Evolutionary conservation across 2,113 vertebrate species (phyloP), one percentile per base, ranked within the genome.

Genomic region (Pyrgilauda ruficollis): DNA sequence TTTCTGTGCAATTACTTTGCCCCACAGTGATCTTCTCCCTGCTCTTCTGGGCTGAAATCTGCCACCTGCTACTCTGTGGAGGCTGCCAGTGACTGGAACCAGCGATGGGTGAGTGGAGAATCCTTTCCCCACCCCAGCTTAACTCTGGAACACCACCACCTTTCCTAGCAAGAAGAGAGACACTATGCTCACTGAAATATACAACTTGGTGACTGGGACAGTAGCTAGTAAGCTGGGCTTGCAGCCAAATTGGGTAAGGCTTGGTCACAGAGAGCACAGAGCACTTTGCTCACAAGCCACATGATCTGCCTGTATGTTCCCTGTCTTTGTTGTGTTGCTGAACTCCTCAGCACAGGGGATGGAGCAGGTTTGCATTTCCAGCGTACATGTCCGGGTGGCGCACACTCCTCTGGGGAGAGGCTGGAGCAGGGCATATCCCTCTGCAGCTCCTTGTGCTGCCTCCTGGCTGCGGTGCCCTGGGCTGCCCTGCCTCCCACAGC

Each of bases 301-400:
- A 5, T 28, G 3, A 67, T 77, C 55, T 69, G 27, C 27, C 50
- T 6, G 0, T 13, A 2, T n/a, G n/a, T 56, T 55, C 39, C 28
- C 26, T 16, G 35, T 58, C 27, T 49, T 39, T 61, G 3, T 6
- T 39, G 4, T 41, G 2, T 9, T 8, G 5, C 19, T 27, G 28
- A 84, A 4, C 41, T 44, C 4, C 20, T 62, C 39, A 49, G 50
- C 10, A 16, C 6, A 49, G 55, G 11, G 31, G 16, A 24, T 41
- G n/a, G 16, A 44, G 37, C 16, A 27, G 31, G 26, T 31, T 15
- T 77, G 69, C 4, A 4, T 53, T 84, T 62, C 35, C 33, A 47
- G 1, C 6, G n/a, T 5, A 10, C 9, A 0, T 13, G 9, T 41
- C 62, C 44, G 23, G 23, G 15, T 2, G 3, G 18, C 13, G 5